Base-by-base conservation (phyloP, 2,797 vertebrate genomes). In the Mormyrus proboscirostris region DNA sequence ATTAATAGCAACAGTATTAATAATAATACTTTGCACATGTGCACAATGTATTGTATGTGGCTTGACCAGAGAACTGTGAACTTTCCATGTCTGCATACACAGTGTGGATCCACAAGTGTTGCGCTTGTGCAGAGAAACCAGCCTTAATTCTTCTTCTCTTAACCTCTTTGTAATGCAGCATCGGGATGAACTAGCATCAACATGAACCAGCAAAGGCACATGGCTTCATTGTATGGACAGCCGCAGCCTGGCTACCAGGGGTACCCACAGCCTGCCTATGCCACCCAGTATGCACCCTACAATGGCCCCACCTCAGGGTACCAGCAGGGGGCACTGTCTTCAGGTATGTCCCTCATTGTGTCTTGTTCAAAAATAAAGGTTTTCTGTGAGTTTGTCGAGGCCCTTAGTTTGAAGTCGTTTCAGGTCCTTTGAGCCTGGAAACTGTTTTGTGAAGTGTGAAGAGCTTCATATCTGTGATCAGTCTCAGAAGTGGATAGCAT, bases 171-270 rank as follows among this genome's bases (percentile, higher is more conserved):
- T 3, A 44, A 5, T 62, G 44, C 93, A 96, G 92, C 95, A 95
- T 93, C 97, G 98, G 96, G 96, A 99, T 99, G 99, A 97, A 96
- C 96, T 97, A 98, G 95, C 97, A 99, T 99, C 98, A 99, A 97
- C 93, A 97, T 99, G 95, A 99, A 99, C 96, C 98, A 99, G 96
- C 98, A 97, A 96, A 96, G 97, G 96, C 98, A 97, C 92, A 94
- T 98, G 95, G 96, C 97, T 94, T 96, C 97, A 92, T 97, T 97
- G 57, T 99, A 98, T 0, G 97, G 97, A 94, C 98, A 97, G 94
- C 95, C 97, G 82, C 98, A 98, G 93, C 95, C 98, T 92, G 95
- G 97, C 86, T 99, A 97, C 90, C 95, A 95, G 92, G 95, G 96
- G 4, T 97, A 96, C 92, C 95, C 96, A 90, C 98, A 97, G 90